A percentile compares a stretch with the other conserved stretches of the same genome.
Evolutionary conservation across 2,888 invertebrate genomes (phyloP).

Genomic region (Galerucella calmariensis): DNA sequence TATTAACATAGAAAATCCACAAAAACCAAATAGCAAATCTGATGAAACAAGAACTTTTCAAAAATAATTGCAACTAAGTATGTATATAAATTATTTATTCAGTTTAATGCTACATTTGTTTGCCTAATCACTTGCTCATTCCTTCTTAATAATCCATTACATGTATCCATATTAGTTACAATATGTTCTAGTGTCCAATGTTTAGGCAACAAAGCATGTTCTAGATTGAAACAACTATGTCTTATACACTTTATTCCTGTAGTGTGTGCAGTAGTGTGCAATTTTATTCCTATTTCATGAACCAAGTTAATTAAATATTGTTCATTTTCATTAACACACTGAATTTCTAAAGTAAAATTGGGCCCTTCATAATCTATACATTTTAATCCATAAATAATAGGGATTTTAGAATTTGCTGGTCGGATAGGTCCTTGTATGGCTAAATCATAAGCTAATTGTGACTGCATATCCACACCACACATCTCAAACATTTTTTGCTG

Average conservation of each 20-base stretch:
- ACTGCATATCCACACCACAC: constrained; percentile 84
- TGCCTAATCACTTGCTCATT: constrained; percentile 66
- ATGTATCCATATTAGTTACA: constrained; percentile 72
- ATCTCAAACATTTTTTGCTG: constrained; percentile 86
- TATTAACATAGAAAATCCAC: too few relatives aligned
- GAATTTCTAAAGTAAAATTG: constrained; percentile 88
- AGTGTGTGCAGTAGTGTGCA: constrained; percentile 85
- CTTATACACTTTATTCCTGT: constrained; percentile 82
- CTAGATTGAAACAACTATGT: constrained; percentile 82
- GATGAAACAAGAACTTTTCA: background rate
- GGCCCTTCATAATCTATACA: constrained; percentile 85
- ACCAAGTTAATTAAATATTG: constrained; percentile 81
- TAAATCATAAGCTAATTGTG: constrained; percentile 90
- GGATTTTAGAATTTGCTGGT: constrained; percentile 75
- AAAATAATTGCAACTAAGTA: background rate
- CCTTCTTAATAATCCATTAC: constrained; percentile 68
- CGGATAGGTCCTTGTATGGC: constrained; percentile 85
- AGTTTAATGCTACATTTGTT: constrained; percentile 51
- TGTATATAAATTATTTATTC: background rate
- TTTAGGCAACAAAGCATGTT: constrained; percentile 81
- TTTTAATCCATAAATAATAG: constrained; percentile 87
- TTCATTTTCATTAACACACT: constrained; percentile 87
- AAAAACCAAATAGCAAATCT: background rate
- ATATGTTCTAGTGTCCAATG: constrained; percentile 83
- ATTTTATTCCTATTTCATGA: constrained; percentile 83